A percentile compares a stretch with the other conserved stretches of the same genome.
phyloP scores from a whole-genome alignment of 2,113 vertebrate genomes.

The Tonatia bakeri region DNA sequence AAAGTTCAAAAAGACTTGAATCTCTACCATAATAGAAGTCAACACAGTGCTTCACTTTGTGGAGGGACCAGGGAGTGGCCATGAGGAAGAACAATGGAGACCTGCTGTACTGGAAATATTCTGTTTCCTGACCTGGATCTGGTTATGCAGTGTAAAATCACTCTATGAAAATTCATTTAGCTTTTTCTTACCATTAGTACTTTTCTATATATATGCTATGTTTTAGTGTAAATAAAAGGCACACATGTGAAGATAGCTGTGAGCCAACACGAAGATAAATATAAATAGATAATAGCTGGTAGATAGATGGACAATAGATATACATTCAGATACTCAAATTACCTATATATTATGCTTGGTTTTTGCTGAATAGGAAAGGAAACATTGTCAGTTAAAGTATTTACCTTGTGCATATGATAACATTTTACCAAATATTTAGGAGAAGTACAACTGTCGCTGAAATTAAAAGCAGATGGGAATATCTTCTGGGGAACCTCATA shows the following conservation, averaged over 20 bases:
- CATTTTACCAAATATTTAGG: not conserved
- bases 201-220: not conserved
- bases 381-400: not conserved
- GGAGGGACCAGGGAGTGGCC: not conserved
- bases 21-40: not conserved
- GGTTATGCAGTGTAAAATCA: not conserved
- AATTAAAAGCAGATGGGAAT: not conserved
- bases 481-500: not conserved
- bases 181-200: not conserved
- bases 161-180: not conserved
- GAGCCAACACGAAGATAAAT: not conserved
- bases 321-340: not conserved
- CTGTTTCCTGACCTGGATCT: not conserved
- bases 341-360: not conserved
- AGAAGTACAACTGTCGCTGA: not conserved
- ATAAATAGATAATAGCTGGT: not conserved
- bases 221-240: not conserved
- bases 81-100: not conserved
- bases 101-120: not conserved
- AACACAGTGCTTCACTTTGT: not conserved
- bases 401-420: not conserved
- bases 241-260: not conserved
- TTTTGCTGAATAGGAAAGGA: not conserved
- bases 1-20: not conserved
- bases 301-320: not conserved